Evolutionary conservation across 2,797 vertebrate genomes (phyloP).

Genomic region (Schizopygopsis malacanthus): DNA sequence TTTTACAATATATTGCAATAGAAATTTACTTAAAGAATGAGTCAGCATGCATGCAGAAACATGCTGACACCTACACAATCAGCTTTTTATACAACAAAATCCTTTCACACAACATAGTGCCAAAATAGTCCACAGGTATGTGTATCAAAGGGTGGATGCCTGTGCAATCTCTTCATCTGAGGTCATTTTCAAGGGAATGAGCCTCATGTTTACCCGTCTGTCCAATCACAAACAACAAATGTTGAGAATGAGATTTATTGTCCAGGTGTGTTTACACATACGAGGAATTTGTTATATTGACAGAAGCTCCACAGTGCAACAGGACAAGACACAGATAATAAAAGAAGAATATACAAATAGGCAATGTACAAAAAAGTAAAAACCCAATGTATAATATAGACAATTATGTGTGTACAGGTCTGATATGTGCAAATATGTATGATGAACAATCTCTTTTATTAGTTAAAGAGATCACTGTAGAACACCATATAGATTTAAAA

Average conservation of each 20-base stretch:
- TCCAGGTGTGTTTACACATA: no score
- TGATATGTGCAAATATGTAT: no score
- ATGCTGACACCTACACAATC: background rate
- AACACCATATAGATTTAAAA: background rate
- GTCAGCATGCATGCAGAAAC: slow-evolving; percentile 28
- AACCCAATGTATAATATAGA: no score
- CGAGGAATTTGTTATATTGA: no score
- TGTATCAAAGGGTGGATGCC: background rate
- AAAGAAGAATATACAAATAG: no score
- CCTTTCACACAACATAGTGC: background rate
- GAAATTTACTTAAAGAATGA: background rate
- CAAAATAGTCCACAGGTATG: background rate
- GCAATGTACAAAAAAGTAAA: no score
- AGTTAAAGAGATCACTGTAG: background rate
- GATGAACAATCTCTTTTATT: background rate
- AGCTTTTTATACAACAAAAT: background rate
- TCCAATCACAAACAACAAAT: background rate
- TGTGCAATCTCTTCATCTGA: background rate
- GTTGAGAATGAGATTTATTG: background rate
- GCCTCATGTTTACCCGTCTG: background rate
- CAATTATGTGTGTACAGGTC: no score
- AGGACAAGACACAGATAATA: no score
- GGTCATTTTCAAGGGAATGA: background rate
- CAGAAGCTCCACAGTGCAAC: no score
- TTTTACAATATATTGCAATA: background rate